A percentile compares a stretch with the other conserved stretches of the same genome.
These are phyloP conservation scores for Metridium senile DNA, from an alignment of 92 coral and sea anemone genomes.

Conservation along the genomic window DNA sequence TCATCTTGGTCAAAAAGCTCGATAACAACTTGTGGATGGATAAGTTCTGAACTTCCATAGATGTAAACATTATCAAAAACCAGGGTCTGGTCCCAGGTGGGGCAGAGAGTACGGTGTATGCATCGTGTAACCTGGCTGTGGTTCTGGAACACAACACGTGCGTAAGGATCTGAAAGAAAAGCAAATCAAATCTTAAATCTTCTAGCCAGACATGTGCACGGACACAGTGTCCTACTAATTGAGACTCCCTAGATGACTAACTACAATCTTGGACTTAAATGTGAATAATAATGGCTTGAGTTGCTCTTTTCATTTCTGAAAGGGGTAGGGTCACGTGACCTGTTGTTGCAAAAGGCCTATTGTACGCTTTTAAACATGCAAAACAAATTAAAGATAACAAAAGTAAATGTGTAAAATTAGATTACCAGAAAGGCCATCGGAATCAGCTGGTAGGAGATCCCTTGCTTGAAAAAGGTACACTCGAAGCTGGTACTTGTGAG, in stretches of 20 bases:
- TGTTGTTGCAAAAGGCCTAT: too few species aligned
- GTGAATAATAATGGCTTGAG: too few species aligned
- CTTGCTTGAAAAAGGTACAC: conserved; percentile 91
- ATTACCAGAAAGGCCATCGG: conserved; percentile 94
- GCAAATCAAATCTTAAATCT: too few species aligned
- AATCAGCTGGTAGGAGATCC: conserved; percentile 88
- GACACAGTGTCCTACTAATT: neutral
- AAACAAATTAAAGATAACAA: too few species aligned
- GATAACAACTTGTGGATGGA: conserved; percentile 79
- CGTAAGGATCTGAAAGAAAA: conserved; percentile 80
- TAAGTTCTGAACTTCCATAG: conserved; percentile 81
- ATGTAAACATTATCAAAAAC: conserved; percentile 75
- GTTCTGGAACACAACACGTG: conserved; percentile 74
- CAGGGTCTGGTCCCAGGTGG: conserved; percentile 97
- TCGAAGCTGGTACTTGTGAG: conserved; percentile 90
- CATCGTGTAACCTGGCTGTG: conserved; percentile 83
- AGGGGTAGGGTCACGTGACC: too few species aligned
- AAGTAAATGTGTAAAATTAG: neutral
- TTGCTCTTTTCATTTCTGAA: too few species aligned
- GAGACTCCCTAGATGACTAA: too few species aligned
- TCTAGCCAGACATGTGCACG: too few species aligned
- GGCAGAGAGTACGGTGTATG: conserved; percentile 77
- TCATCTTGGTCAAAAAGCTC: conserved; percentile 89
- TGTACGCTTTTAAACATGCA: too few species aligned
- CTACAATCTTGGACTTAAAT: too few species aligned